Percentiles rank a stretch among this genome's conserved stretches.
Evolutionary conservation across 2,797 vertebrate species (phyloP).

Genomic region (Danio tinwini): DNA sequence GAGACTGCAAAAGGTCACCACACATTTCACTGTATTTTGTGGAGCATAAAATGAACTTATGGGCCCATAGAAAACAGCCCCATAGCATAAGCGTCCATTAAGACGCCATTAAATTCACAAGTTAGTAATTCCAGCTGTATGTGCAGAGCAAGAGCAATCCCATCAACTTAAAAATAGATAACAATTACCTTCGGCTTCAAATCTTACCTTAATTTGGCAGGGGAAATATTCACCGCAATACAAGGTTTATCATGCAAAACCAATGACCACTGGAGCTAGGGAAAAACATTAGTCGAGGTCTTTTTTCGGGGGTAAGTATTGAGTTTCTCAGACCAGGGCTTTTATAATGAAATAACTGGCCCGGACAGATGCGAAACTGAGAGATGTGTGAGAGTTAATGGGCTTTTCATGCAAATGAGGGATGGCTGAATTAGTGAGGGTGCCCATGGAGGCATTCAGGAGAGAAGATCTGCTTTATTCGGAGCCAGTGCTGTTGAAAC

Average conservation of each 20-base stretch:
- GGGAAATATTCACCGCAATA: constrained; percentile 47
- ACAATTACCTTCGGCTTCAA: constrained; percentile 64
- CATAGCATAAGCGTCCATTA: constrained; percentile 53
- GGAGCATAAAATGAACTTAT: constrained; percentile 58
- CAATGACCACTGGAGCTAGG: constrained; percentile 49
- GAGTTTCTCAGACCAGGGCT: constrained; percentile 12
- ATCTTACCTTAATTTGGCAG: constrained; percentile 49
- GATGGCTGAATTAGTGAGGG: constrained; percentile 58
- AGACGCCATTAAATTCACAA: constrained; percentile 54
- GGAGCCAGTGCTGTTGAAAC: constrained; percentile 48
- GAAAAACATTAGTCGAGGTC: constrained; percentile 37
- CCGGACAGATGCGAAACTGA: constrained; percentile 56
- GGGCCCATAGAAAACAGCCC: constrained; percentile 3
- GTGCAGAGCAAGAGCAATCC: constrained; percentile 51
- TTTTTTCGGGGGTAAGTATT: not conserved
- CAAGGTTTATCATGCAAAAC: constrained; percentile 71
- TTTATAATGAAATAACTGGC: constrained; percentile 67
- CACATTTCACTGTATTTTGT: constrained; percentile 54
- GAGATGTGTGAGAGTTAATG: constrained; percentile 59
- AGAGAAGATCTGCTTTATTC: constrained; percentile 64
- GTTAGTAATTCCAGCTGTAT: constrained; percentile 57
- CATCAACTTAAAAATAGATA: constrained; percentile 71
- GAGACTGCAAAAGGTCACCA: constrained; percentile 51
- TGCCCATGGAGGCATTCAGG: constrained; percentile 58
- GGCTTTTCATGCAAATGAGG: constrained; percentile 68